Conservation (phyloP, 2,113 vertebrate species). For the Bufo gargarizans region DNA sequence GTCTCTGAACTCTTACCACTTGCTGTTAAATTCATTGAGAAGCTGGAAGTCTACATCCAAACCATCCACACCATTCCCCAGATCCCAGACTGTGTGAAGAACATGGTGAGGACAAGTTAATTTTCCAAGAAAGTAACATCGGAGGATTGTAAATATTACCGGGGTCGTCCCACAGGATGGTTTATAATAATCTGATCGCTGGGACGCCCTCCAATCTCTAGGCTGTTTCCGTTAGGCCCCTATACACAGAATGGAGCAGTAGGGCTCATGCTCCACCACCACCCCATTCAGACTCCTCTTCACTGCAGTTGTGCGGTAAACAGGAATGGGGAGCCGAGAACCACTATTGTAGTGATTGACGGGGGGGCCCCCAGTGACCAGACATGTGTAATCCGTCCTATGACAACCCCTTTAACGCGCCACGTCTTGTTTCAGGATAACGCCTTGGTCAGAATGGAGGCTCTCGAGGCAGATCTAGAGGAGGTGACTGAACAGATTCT, state of each 20-base stretch:
- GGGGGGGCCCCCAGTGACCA: not conserved
- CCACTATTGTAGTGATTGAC: too few relatives aligned
- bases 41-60: constrained; percentile 79
- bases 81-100: constrained; percentile 65
- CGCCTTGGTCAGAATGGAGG: constrained; percentile 72
- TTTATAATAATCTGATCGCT: too few relatives aligned
- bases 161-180: too few relatives aligned
- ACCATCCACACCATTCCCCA: constrained; percentile 69
- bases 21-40: constrained; percentile 82
- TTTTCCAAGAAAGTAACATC: not conserved
- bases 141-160: too few relatives aligned
- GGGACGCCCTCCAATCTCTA: too few relatives aligned
- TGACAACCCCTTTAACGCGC: not conserved
- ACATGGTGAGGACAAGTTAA: constrained; percentile 76
- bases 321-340: too few relatives aligned
- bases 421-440: constrained; percentile 70
- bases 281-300: too few relatives aligned
- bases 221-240: too few relatives aligned
- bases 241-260: too few relatives aligned
- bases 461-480: constrained; percentile 75
- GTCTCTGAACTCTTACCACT: constrained; percentile 77
- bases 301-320: too few relatives aligned
- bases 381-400: not conserved
- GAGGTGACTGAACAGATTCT: constrained; percentile 77
- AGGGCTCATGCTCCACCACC: too few relatives aligned